A percentile compares a stretch with the other conserved stretches of the same genome.
These are phyloP conservation scores for Oncorhynchus nerka DNA, from an alignment of 2,113 vertebrate species.

Conservation along the genomic window DNA sequence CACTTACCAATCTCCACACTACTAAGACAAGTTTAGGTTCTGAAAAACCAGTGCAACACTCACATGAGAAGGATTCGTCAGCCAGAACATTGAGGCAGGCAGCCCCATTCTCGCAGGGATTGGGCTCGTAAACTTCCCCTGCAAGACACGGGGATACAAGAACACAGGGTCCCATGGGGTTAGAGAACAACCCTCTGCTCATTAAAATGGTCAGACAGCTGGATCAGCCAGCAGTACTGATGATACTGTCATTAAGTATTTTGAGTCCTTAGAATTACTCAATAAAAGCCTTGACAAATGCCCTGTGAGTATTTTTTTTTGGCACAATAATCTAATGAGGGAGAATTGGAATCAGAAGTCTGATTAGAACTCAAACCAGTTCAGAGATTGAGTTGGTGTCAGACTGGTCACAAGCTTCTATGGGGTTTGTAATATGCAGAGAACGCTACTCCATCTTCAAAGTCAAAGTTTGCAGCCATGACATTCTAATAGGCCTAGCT, in stretches of 20 bases:
- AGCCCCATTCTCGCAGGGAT: conserved; percentile 38
- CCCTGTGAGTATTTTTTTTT: background rate
- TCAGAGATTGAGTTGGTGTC: background rate
- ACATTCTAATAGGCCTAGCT: background rate
- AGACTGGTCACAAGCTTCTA: background rate
- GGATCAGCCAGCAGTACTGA: no score
- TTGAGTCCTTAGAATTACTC: no score
- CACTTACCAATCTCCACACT: conserved; percentile 39
- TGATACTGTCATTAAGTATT: no score
- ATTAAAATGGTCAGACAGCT: no score
- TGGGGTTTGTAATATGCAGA: background rate
- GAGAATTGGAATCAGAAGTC: background rate
- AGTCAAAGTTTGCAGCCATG: background rate
- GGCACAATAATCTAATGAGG: background rate
- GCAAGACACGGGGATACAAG: conserved; percentile 10
- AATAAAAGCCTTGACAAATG: background rate
- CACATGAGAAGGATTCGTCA: conserved; percentile 45
- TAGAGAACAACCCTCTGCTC: background rate
- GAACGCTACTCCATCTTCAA: background rate
- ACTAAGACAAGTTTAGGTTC: conserved; percentile 10
- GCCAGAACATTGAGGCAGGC: conserved; percentile 29
- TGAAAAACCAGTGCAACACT: conserved; percentile 37
- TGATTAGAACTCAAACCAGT: no score
- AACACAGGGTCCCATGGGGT: background rate
- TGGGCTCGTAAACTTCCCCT: conserved; percentile 33